Evolutionary conservation across 2,113 vertebrate species (phyloP).

Genomic region (Pyxicephalus adspersus): DNA sequence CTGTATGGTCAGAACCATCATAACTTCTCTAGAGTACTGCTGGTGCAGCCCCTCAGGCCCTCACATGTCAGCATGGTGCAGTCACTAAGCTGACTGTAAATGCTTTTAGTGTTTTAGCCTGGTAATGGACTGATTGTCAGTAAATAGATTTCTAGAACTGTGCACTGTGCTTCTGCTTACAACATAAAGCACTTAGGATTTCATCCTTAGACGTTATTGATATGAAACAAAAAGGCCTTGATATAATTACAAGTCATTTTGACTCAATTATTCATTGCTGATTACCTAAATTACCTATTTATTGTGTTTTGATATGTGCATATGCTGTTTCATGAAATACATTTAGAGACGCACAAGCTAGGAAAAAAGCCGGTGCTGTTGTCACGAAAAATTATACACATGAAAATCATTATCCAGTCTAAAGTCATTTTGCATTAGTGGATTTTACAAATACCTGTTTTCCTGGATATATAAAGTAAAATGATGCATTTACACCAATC

Average conservation of each 20-base stretch:
- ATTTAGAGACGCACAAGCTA: not conserved
- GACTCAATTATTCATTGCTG: conserved; percentile 55
- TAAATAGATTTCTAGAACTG: conserved; percentile 57
- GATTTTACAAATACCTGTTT: too few relatives aligned
- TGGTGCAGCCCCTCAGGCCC: conserved; percentile 35
- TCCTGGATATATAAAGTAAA: too few relatives aligned
- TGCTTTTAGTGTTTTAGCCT: conserved; percentile 54
- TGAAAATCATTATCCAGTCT: too few relatives aligned
- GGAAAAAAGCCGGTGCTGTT: not conserved
- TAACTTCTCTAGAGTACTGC: conserved; percentile 8
- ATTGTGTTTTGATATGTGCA: conserved; percentile 27
- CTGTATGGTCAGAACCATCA: not conserved
- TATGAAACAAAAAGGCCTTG: conserved; percentile 50
- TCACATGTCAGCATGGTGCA: conserved; percentile 45
- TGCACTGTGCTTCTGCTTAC: conserved; percentile 44
- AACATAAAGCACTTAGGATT: conserved; percentile 54
- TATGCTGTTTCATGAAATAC: not conserved
- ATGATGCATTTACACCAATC: too few relatives aligned
- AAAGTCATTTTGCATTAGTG: too few relatives aligned
- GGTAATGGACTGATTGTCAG: conserved; percentile 56
- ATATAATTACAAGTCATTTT: conserved; percentile 55
- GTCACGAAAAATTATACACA: not conserved
- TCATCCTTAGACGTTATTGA: conserved; percentile 46
- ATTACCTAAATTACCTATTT: conserved; percentile 41
- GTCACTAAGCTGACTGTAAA: conserved; percentile 53